Base-by-base conservation (phyloP, 2,797 vertebrate species). In the Ctenopoma multispine region DNA sequence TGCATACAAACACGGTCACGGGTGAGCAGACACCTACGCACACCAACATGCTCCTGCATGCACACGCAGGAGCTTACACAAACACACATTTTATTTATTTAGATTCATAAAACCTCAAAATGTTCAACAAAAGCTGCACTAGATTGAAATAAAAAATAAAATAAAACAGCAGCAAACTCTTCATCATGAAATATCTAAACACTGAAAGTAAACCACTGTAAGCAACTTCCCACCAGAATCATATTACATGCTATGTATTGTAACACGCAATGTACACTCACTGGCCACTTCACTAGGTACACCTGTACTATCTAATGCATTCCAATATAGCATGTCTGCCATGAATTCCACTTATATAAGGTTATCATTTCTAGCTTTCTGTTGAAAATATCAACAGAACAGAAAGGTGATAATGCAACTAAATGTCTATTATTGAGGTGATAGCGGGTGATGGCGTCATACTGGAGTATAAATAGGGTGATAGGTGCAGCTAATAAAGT, bases 71-170 rank as follows among this genome's bases (percentile, higher is more conserved):
- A 87, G 80, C 79, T 84, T 83, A 81, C 77, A 86, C 83, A 86
- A 82, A 91, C 84, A 86, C 67, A 83, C 69, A 67, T 82, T 81
- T 79, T 83, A 88, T 90, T 87, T 89, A 89, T 89, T 90, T 91
- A 77, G 70, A 79, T 70, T 78, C 50, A 75, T 84, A 83, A 84
- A 87, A 84, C 87, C 86, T 69, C 79, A 81, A 89, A 89, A 87
- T 75, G 82, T 89, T 89, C 68, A 89, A 90, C 86, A 91, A 84
- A 86, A 81, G 77, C 69, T 54, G 72, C 23, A 81, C 84, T 75
- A 82, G 81, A 85, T 82, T 71, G 78, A 81, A 80, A 83, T 71
- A 70, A 80, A 75, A 61, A 75, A 66, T 72, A 76, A 38, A 13
- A 38, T 5, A 61, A 53, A 67, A 71, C 69, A 80, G 77, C 75